Base-by-base conservation (phyloP, 2,888 invertebrate genomes). In the Phyllotreta cruciferae region DNA sequence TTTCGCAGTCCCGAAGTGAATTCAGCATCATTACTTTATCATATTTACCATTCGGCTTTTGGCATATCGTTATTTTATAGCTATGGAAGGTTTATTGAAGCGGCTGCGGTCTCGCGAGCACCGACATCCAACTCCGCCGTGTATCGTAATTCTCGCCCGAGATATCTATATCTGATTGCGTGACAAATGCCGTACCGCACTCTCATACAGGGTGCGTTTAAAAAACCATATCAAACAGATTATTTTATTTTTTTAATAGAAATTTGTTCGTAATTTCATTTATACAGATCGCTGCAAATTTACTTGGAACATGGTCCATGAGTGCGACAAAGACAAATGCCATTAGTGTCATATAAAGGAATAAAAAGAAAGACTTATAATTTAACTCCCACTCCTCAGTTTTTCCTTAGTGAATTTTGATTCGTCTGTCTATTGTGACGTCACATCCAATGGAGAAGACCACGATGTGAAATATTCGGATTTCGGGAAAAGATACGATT, bases 121-220 rank as follows among this genome's bases (percentile, higher is more conserved):
- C 44, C 55, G 36, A 42, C 55, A 55, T 55, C 55, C 55, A 55
- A 55, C 35, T 42, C 44, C 8, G 54, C 55, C 55, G 42, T 55
- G 35, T 44, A 56, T 56, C 56, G 56, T 50, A 58, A 58, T 45
- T 49, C 58, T 45, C 52, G 58, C 55, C 50, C 38, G 53, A 66
- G 68, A 64, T 44, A 44, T 66, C 64, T 63, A 64, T 63, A 68
- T 68, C 68, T 66, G 61, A 69, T 66, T 63, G 68, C 65, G 65
- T 69, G 65, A 66, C 68, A 69, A 66, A 69, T 69, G 62, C 44
- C 55, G 42, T 35, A 11, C 58, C 55, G 41, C 58, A 42, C 35
- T 45, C 11, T 24, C 34, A 55, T 55, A 55, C 55, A 44, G 55
- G 55, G 55, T 8, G 9, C 42, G n/a, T n/a, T n/a, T 24, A 3